Evolutionary conservation across 92 coral and sea anemone genomes (phyloP), one percentile per base, ranked within the genome.

Genomic region (Palythoa heliodiscus): DNA sequence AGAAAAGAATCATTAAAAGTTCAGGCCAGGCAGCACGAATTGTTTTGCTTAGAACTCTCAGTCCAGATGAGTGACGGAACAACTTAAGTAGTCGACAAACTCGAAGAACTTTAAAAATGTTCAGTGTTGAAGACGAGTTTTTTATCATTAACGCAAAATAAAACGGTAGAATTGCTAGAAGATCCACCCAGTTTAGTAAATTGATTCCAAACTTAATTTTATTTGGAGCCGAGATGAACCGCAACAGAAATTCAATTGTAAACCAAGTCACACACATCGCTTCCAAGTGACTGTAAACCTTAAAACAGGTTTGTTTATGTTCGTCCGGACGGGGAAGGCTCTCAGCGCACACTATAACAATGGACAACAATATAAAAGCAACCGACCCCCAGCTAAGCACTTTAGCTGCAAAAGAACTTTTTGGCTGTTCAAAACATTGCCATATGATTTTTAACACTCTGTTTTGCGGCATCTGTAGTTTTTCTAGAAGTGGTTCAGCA

Each of bases 391-490:
- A 86, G 19, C 95, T 91, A 52, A 95, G 76, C 55, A 89, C 55
- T 72, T 83, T 90, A 4, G 94, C 93, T 71, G 69, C 86, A 53
- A 85, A 83, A n/a, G 98, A 92, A 35, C 89, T 89, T 66, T 88
- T 75, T 11, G 98, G 98, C 48, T 95, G 88, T 39, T 95, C 98
- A 22, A 95, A 91, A 82, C 95, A 89, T 58, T 90, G 74, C 98
- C 98, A 95, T 3, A 92, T 57, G 35, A 55, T 86, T 75, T 76
- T 75, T 71, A 94, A 75, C 2, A 84, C 54, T 15, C 73, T 88
- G 55, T 87, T 87, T 71, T 80, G 40, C 20, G 97, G 93, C 19
- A 93, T 55, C 5, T 77, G 61, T 37, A 70, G 78, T 7, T 48
- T 80, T 23, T 87, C 87, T 11, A 50, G 48, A 25, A 20, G 39